phyloP scores from a whole-genome alignment of 2,888 invertebrate species.

The Protonemura montana region DNA sequence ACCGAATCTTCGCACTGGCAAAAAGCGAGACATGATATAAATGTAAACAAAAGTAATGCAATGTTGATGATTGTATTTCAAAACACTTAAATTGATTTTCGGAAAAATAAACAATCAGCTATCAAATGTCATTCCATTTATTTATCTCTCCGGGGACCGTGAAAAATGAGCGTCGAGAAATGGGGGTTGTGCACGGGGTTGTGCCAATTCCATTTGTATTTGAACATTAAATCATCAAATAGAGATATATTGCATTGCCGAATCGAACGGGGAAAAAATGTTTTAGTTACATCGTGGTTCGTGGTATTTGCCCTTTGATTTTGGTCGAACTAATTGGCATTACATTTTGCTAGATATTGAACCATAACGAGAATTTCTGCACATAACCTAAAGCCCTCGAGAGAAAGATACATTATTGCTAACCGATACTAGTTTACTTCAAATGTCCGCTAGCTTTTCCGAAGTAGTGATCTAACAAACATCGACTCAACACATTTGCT shows the following conservation, averaged over 20 bases:
- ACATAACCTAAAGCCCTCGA: too few relatives aligned
- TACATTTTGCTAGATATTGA: neutral
- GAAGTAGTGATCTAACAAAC: too few relatives aligned
- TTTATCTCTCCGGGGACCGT: neutral
- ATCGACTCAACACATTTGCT: too few relatives aligned
- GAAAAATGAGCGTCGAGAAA: neutral
- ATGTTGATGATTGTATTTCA: neutral
- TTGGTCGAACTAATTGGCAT: neutral
- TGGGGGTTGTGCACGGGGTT: neutral
- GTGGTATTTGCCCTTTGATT: neutral
- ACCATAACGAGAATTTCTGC: slow-evolving; percentile 16
- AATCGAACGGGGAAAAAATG: neutral
- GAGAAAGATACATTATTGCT: too few relatives aligned
- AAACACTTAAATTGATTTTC: neutral
- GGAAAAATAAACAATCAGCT: neutral
- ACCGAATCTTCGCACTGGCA: too few relatives aligned
- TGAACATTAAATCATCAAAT: neutral
- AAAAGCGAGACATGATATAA: too few relatives aligned
- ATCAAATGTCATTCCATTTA: neutral
- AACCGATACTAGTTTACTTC: too few relatives aligned
- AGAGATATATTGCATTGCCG: neutral
- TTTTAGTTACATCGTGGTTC: neutral
- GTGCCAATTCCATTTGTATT: neutral
- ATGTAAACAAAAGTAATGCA: neutral
- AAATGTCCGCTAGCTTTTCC: too few relatives aligned